These are phyloP conservation scores for Panagrolaimus sp. DNA, from an alignment of 1,140 invertebrate genomes.

Conservation along the genomic window DNA sequence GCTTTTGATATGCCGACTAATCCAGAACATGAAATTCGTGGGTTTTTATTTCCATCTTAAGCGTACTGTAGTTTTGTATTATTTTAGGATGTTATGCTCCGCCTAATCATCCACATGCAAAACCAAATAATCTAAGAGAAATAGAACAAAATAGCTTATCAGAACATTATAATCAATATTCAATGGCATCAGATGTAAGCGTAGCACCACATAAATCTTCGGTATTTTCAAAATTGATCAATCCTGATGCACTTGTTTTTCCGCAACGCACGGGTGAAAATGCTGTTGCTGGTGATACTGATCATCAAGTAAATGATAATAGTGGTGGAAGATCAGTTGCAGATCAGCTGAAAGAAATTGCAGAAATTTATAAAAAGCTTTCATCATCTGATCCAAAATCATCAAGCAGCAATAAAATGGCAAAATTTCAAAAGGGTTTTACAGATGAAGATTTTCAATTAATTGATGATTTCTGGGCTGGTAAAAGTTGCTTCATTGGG, in stretches of 20 bases:
- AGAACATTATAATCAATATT: not conserved
- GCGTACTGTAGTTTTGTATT: no score
- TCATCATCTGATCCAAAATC: not conserved
- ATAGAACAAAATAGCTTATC: not conserved
- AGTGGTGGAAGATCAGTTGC: not conserved
- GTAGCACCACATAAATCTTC: not conserved
- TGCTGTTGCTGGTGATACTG: not conserved
- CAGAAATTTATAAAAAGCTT: not conserved
- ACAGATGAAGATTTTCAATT: slow-evolving; percentile 8
- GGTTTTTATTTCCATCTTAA: not conserved
- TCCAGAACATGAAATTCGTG: slow-evolving; percentile 4
- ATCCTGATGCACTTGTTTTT: not conserved
- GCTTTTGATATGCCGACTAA: not conserved
- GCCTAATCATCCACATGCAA: not conserved
- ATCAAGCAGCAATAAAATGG: not conserved
- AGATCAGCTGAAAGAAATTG: not conserved
- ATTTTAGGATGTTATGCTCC: not conserved
- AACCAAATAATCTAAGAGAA: not conserved
- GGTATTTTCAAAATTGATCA: not conserved
- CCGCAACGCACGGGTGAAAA: not conserved
- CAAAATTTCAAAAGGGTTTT: not conserved
- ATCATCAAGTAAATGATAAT: not conserved
- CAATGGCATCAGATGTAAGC: not conserved
- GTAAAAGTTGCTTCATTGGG: not conserved
- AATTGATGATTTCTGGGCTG: slow-evolving; percentile 4